Evolutionary conservation across 2,797 vertebrate species (phyloP), one percentile per base, ranked within the genome.

Genomic region (Chaetodon trifasciatus): DNA sequence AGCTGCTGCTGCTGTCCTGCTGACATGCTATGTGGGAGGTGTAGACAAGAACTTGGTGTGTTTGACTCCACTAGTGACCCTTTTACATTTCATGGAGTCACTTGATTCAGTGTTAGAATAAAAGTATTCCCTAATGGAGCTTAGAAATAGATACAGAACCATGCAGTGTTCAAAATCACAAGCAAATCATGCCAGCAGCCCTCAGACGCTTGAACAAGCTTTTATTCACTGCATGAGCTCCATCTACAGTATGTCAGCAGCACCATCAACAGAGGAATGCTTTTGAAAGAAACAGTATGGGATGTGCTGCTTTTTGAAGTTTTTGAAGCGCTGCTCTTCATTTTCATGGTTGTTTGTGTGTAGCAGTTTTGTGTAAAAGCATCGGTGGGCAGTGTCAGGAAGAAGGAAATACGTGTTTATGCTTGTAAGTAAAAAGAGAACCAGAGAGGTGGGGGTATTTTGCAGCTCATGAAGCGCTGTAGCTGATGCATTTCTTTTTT

Each of bases 41-140:
- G 61, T 6, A 37, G 37, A 72, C 47, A 68, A 78, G 47, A 55
- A 9, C 39, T 47, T 35, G 40, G 42, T 49, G 69, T 78, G 46
- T 67, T 79, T 55, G 47, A 55, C 6, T 74, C 40, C 28, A 12
- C 12, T n/a, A 46, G 17, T 61, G 56, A 61, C 16, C 19, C 24
- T 60, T 35, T 24, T 28, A 42, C 46, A 66, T 79, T 66, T 46
- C 55, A 46, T 60, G 61, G 24, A 58, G 4, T 72, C 21, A 46
- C 67, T 67, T 46, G 46, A 78, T 78, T 37, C 8, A 53, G 39
- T 37, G 39, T 46, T 21, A 23, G n/a, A 44, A 8, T 4, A 35
- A 42, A 61, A 8, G 10, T 5, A 23, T 60, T 6, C 11, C 23
- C 17, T 19, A n/a, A 21, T 9, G 8, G 13, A 35, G 16, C 35